These are phyloP conservation scores for Istiophorus platypterus DNA, from an alignment of 2,113 vertebrate genomes.

Conservation along the genomic window DNA sequence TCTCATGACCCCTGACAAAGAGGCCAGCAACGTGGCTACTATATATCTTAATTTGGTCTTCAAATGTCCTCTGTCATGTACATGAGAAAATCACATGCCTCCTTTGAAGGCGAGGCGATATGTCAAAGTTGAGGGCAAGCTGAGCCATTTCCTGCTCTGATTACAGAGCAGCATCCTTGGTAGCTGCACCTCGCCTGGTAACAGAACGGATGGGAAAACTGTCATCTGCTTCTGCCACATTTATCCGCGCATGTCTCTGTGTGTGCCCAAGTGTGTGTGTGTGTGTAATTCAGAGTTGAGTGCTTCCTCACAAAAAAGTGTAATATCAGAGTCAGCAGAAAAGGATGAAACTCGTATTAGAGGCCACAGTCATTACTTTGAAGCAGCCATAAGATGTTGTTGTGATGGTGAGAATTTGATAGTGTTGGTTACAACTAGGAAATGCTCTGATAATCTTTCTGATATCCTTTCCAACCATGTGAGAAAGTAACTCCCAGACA, in stretches of 20 bases:
- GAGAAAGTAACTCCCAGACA: slow-evolving; percentile 29
- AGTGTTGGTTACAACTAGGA: slow-evolving; percentile 33
- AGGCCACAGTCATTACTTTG: slow-evolving; percentile 42
- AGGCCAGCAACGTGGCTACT: slow-evolving; percentile 3
- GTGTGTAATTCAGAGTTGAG: slow-evolving; percentile 27
- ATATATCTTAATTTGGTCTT: slow-evolving; percentile 4
- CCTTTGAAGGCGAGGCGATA: slow-evolving; percentile 34
- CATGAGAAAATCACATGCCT: slow-evolving; percentile 56
- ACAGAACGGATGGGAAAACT: slow-evolving; percentile 59
- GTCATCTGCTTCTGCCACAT: slow-evolving; percentile 43
- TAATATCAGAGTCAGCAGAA: slow-evolving; percentile 45
- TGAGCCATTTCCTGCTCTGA: slow-evolving; percentile 63
- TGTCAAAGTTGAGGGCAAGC: slow-evolving; percentile 57
- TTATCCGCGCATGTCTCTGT: slow-evolving; percentile 17
- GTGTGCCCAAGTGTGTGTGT: slow-evolving; percentile 3
- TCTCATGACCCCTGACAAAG: not conserved
- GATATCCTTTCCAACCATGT: slow-evolving; percentile 43
- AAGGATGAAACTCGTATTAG: slow-evolving; percentile 34
- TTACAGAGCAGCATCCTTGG: slow-evolving; percentile 63
- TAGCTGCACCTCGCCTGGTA: slow-evolving; percentile 38
- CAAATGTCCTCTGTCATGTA: slow-evolving; percentile 1
- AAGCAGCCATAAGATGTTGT: slow-evolving; percentile 36
- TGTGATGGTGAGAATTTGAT: slow-evolving; percentile 48
- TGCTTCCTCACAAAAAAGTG: slow-evolving; percentile 49
- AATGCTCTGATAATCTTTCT: slow-evolving; percentile 43